Conservation (phyloP, 2,113 vertebrate species). For the Gymnobelideus leadbeateri region DNA sequence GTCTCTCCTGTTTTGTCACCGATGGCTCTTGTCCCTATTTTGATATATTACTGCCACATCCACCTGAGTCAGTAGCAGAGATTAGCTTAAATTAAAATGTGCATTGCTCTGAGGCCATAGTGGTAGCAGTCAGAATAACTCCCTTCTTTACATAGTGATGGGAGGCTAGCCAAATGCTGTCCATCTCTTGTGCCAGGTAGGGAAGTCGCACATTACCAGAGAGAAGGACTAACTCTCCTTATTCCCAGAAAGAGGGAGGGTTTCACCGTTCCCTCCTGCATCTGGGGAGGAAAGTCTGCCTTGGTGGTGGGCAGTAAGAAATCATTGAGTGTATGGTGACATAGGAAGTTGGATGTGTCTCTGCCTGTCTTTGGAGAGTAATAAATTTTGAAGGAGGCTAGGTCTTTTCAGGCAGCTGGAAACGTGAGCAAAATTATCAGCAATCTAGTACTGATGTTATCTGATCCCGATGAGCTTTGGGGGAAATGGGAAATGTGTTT, state of each 20-base stretch:
- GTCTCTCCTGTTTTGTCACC: conserved; percentile 50
- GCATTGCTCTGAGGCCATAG: conserved; percentile 27
- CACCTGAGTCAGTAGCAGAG: conserved; percentile 68
- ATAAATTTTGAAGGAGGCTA: conserved; percentile 42
- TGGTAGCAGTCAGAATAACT: background rate
- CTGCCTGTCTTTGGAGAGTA: conserved; percentile 28
- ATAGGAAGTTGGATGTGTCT: conserved; percentile 16
- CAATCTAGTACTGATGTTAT: background rate
- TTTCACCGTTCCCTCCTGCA: conserved; percentile 14
- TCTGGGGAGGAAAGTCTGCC: background rate
- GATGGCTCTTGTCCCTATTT: conserved; percentile 66
- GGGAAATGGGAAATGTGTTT: background rate
- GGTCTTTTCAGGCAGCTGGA: conserved; percentile 31
- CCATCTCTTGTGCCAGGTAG: background rate
- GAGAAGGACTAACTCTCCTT: background rate
- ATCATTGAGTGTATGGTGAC: background rate
- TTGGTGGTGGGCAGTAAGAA: background rate
- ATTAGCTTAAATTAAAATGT: conserved; percentile 73
- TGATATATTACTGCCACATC: conserved; percentile 75
- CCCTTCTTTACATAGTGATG: background rate
- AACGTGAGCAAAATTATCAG: conserved; percentile 31
- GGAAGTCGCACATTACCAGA: background rate
- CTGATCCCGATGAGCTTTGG: background rate
- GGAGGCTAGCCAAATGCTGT: background rate
- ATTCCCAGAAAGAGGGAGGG: background rate